Evolutionary conservation across 2,888 invertebrate species (phyloP).

Genomic region (Aphidoletes aphidimyza): DNA sequence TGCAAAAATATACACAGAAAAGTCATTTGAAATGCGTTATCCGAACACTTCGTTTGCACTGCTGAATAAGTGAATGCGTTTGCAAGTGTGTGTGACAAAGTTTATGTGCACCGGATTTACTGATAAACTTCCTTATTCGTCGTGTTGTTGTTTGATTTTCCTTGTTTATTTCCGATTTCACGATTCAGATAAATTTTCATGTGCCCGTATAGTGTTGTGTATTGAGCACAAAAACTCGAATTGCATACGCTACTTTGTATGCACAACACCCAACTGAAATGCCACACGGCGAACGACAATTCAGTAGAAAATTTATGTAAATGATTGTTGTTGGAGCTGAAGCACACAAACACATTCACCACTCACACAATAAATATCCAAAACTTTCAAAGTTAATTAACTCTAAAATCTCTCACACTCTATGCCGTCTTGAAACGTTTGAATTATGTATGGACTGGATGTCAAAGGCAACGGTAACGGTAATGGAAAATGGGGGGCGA

Average conservation of each 20-base stretch:
- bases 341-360: background rate
- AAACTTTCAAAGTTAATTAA: conserved; percentile 52
- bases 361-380: conserved; percentile 33
- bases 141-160: conserved; percentile 38
- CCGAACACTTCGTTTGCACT: background rate
- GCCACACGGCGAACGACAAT: conserved; percentile 4
- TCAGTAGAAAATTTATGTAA: conserved; percentile 31
- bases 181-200: conserved; percentile 51
- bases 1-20: background rate
- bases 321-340: background rate
- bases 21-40: conserved; percentile 20
- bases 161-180: conserved; percentile 52
- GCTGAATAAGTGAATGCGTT: no score
- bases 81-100: background rate
- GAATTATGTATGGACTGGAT: background rate
- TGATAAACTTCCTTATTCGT: conserved; percentile 50
- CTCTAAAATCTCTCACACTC: conserved; percentile 45
- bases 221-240: background rate
- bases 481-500: background rate
- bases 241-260: background rate
- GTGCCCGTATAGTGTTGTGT: conserved; percentile 3
- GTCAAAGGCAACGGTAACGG: background rate
- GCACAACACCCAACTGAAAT: background rate
- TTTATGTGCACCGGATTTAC: conserved; percentile 48
- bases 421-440: conserved; percentile 18